A percentile compares a stretch with the other conserved stretches of the same genome.
phyloP scores from a whole-genome alignment of 2,113 vertebrate species.

The Cephalopterus ornatus region DNA sequence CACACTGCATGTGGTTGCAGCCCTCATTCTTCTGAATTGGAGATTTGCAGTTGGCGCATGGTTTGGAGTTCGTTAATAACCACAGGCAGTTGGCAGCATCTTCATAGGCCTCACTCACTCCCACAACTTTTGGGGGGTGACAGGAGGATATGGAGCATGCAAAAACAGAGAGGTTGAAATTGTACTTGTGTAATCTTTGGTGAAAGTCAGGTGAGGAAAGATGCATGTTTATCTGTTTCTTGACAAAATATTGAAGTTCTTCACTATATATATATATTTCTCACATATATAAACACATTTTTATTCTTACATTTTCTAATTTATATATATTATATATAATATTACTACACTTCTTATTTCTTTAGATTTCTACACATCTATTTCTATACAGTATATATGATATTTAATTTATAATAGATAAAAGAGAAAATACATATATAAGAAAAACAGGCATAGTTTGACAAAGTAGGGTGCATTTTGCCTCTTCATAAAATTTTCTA shows the following conservation, averaged over 20 bases:
- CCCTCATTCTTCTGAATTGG: conserved; percentile 99
- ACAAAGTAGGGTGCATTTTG: not conserved
- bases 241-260: not conserved
- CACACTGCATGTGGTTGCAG: conserved; percentile 99
- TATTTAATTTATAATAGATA: not conserved
- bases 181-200: not conserved
- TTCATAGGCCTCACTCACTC: conserved; percentile 94
- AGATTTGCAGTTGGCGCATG: conserved; percentile 98
- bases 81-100: conserved; percentile 98
- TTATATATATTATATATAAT: not conserved
- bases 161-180: conserved; percentile 15
- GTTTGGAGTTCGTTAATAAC: conserved; percentile 95
- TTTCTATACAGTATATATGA: not conserved
- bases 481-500: not conserved
- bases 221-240: not conserved
- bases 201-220: not conserved
- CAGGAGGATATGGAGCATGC: not conserved
- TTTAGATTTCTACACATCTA: not conserved
- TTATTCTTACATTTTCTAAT: not conserved
- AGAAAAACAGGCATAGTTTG: not conserved
- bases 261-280: not conserved
- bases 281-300: not conserved
- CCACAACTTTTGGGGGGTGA: conserved; percentile 81
- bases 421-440: not conserved
- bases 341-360: not conserved